Base-by-base conservation (phyloP, 2,888 invertebrate species). In the Opisthograptis luteolata region DNA sequence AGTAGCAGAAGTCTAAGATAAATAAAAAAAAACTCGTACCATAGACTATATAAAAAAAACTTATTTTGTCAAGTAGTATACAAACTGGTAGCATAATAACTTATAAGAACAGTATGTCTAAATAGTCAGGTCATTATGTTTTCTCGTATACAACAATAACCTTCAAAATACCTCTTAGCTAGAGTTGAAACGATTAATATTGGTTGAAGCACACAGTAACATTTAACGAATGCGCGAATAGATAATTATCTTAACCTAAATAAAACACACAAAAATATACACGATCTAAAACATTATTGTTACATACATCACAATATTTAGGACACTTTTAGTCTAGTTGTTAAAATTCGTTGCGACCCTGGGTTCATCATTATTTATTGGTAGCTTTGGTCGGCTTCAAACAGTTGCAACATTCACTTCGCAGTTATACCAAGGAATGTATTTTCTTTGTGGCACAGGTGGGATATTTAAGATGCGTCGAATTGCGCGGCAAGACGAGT, bases 181-280 rank as follows among this genome's bases (percentile, higher is more conserved):
- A 36, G 22, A 24, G 12, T 44, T 46, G 41, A 42, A 54, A 55
- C 45, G 34, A 46, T 37, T 19, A 44, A 41, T 44, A 37, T 42
- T 37, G 27, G 17, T 40, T 8, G 39, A 15, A 62, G 73, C 68
- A 75, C 75, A 74, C 64, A 62, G 74, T 81, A 88, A 89, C 88
- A 88, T 86, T 86, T 87, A 66, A 77, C 89, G 84, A 86, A 87
- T 76, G 87, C 83, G n/a, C 40, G 14, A 51, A 58, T 68, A 60
- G 58, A 68, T n/a, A n/a, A n/a, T 69, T 71, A 75, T 67, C 85
- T 84, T 87, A 88, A 72, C 70, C 81, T 84, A 82, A 82, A 84
- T 82, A 88, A 60, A 84, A 88, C 84, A 85, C 88, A 89, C 85
- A 87, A 89, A 89, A 88, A 88, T 88, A 89, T 84, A 86, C 77